A percentile compares a stretch with the other conserved stretches of the same genome.
These are phyloP conservation scores for Kryptolebias marmoratus DNA, from an alignment of 2,113 vertebrate genomes.

Conservation along the genomic window DNA sequence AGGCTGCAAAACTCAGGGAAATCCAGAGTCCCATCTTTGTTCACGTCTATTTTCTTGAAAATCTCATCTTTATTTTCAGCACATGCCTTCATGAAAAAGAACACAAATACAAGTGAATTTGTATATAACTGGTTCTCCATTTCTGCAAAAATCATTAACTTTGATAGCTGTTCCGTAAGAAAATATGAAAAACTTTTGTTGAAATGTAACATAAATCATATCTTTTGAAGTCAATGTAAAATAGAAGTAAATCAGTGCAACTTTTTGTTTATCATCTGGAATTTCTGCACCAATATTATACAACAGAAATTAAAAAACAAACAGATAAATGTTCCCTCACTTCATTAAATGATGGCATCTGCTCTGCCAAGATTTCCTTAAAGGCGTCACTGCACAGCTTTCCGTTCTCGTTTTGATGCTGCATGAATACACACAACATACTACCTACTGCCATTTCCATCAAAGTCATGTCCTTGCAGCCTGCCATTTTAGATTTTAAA, in stretches of 20 bases:
- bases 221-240: too few relatives aligned
- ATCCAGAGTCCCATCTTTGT: not conserved
- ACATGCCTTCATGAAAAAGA: not conserved
- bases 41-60: not conserved
- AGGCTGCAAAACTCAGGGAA: conserved; percentile 9
- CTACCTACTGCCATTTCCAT: not conserved
- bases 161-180: too few relatives aligned
- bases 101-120: not conserved
- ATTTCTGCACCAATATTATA: not conserved
- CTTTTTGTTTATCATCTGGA: not conserved
- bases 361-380: not conserved
- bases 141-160: not conserved
- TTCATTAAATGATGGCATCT: not conserved
- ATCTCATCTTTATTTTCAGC: conserved; percentile 2
- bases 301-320: not conserved
- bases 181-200: too few relatives aligned
- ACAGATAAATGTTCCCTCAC: not conserved
- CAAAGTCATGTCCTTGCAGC: not conserved
- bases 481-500: not conserved
- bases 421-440: not conserved
- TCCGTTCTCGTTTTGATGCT: not conserved
- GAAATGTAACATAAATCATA: too few relatives aligned
- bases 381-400: conserved; percentile 12
- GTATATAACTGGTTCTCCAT: not conserved
- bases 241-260: too few relatives aligned